phyloP scores from a whole-genome alignment of 2,113 vertebrate species.

The Sinocyclocheilus anshuiensis region DNA sequence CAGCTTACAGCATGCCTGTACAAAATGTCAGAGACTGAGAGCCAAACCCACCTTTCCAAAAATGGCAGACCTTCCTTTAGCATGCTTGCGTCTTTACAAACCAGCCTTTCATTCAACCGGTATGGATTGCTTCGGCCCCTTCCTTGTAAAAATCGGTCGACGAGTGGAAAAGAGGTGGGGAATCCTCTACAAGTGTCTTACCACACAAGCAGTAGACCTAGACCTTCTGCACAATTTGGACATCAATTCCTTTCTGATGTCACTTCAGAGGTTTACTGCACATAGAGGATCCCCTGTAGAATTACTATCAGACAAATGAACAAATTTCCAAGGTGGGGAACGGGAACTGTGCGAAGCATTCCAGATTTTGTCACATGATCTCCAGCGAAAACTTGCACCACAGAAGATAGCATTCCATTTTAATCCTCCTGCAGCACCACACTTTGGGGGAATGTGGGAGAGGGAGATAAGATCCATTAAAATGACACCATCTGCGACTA shows the following conservation, averaged over 20 bases:
- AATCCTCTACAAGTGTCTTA: conserved; percentile 6
- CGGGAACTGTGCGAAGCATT: too few species aligned
- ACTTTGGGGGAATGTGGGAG: too few species aligned
- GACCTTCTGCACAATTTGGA: not conserved
- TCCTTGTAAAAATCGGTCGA: not conserved
- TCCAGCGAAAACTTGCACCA: too few species aligned
- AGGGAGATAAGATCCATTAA: too few species aligned
- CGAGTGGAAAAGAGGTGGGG: not conserved
- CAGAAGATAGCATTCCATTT: too few species aligned
- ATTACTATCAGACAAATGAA: not conserved
- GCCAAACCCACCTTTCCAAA: conserved; percentile 11
- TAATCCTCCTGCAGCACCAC: too few species aligned
- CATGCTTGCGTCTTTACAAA: not conserved
- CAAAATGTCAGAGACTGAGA: too few species aligned
- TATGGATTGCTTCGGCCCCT: too few species aligned
- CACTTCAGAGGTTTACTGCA: not conserved
- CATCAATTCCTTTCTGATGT: not conserved
- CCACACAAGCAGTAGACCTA: not conserved
- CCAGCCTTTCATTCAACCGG: conserved; percentile 40
- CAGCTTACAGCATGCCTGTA: too few species aligned
- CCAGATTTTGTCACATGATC: too few species aligned
- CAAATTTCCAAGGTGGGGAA: not conserved
- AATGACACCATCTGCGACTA: too few species aligned
- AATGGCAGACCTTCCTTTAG: conserved; percentile 43
- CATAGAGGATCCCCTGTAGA: not conserved